phyloP scores from a whole-genome alignment of 1,140 invertebrate species.

The Psilanteris sp. region DNA sequence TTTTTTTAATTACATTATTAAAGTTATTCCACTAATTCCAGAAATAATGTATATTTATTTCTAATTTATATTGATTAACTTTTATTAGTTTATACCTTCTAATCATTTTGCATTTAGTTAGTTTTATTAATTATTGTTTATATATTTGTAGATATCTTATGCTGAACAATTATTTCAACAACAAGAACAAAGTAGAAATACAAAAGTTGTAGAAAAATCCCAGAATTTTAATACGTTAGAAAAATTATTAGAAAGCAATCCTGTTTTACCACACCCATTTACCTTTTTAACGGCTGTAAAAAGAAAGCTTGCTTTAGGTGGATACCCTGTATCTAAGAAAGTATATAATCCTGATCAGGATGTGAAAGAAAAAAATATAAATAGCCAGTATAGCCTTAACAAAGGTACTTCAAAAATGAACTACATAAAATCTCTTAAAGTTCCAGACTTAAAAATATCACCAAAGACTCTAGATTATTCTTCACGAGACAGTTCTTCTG shows the following conservation, averaged over 20 bases:
- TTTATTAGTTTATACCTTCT: too few species aligned
- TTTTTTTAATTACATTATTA: too few species aligned
- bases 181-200: constrained; percentile 56
- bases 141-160: constrained; percentile 43
- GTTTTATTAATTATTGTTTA: constrained; percentile 27
- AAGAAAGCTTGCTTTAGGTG: constrained; percentile 70
- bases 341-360: constrained; percentile 56
- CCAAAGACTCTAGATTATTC: constrained; percentile 75
- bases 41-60: too few species aligned
- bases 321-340: constrained; percentile 63
- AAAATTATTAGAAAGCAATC: constrained; percentile 65
- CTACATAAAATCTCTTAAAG: constrained; percentile 74
- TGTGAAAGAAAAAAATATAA: constrained; percentile 39
- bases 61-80: too few species aligned
- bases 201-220: constrained; percentile 44
- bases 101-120: not conserved
- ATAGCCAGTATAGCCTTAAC: constrained; percentile 49
- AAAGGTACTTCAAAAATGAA: constrained; percentile 69
- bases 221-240: constrained; percentile 62
- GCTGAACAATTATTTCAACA: constrained; percentile 50
- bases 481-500: constrained; percentile 67
- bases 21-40: too few species aligned
- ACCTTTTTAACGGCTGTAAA: constrained; percentile 77
- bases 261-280: constrained; percentile 75
- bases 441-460: constrained; percentile 77